Conservation (phyloP, 2,797 vertebrate species). For the Esox lucius region DNA sequence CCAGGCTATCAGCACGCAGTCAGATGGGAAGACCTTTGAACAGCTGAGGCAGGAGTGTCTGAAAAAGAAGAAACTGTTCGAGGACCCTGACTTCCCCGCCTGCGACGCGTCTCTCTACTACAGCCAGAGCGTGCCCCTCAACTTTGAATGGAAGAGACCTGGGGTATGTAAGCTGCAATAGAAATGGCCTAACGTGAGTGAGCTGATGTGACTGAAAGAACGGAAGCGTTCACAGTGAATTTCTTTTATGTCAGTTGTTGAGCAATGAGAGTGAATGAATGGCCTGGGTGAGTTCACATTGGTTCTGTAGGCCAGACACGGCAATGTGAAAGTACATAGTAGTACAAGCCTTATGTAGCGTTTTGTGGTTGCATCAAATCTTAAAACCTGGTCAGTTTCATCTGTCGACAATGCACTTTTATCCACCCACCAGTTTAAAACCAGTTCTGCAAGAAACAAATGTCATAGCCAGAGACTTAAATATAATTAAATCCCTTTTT, state of each 20-base stretch:
- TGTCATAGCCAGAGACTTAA: conserved; percentile 17
- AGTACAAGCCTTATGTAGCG: not conserved
- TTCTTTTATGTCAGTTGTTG: not conserved
- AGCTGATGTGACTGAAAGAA: not conserved
- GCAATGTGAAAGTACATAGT: not conserved
- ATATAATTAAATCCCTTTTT: not conserved
- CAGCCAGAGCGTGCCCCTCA: conserved; percentile 80
- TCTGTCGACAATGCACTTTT: not conserved
- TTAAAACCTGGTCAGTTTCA: not conserved
- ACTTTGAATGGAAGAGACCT: conserved; percentile 90
- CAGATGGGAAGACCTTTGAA: conserved; percentile 77
- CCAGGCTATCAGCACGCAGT: conserved; percentile 64
- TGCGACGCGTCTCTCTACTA: conserved; percentile 81
- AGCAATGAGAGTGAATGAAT: not conserved
- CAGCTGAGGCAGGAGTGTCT: conserved; percentile 82
- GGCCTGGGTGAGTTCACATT: not conserved
- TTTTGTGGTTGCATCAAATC: not conserved
- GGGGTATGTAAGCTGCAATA: conserved; percentile 69
- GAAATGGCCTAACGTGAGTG: not conserved
- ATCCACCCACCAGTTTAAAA: conserved; percentile 33
- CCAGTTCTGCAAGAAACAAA: conserved; percentile 43
- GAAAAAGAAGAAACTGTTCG: conserved; percentile 75
- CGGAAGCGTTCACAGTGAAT: not conserved
- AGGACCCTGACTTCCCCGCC: conserved; percentile 88
- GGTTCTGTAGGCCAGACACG: not conserved